phyloP scores from a whole-genome alignment of 2,797 vertebrate species.

The Pangasius mekongensis region DNA sequence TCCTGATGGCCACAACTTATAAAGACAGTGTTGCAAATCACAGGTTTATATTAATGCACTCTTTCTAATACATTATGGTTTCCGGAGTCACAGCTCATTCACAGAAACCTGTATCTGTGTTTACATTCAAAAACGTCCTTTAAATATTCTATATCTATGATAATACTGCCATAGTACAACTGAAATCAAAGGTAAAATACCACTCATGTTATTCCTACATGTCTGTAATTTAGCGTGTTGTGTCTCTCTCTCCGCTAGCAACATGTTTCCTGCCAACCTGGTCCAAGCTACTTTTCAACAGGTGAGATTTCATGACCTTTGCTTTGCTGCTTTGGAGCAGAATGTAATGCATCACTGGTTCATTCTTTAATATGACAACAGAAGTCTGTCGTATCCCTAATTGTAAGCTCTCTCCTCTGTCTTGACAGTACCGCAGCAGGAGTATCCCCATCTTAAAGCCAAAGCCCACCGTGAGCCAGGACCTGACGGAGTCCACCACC shows the following conservation, averaged over 20 bases:
- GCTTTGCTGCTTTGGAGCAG: background rate
- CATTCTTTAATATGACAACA: background rate
- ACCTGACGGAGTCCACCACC: slow-evolving; percentile 79
- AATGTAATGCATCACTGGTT: background rate
- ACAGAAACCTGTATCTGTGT: background rate
- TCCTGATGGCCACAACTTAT: background rate
- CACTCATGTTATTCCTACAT: background rate
- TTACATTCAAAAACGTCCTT: no score
- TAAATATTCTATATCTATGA: background rate
- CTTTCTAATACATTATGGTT: background rate
- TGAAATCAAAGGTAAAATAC: background rate
- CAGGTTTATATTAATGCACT: background rate
- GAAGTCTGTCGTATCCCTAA: background rate
- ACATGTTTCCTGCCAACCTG: slow-evolving; percentile 98
- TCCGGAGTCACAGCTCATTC: background rate
- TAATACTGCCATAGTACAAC: background rate
- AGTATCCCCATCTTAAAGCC: slow-evolving; percentile 84
- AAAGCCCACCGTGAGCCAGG: slow-evolving; percentile 72
- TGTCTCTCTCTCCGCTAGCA: slow-evolving; percentile 77
- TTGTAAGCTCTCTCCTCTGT: background rate
- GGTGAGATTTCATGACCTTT: slow-evolving; percentile 73
- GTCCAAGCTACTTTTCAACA: slow-evolving; percentile 98
- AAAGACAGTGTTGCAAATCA: background rate
- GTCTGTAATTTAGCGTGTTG: background rate
- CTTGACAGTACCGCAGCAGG: slow-evolving; percentile 88